A percentile compares a stretch with the other conserved stretches of the same genome.
Evolutionary conservation across 2,113 vertebrate species (phyloP).

Genomic region (Hiodon alosoides): DNA sequence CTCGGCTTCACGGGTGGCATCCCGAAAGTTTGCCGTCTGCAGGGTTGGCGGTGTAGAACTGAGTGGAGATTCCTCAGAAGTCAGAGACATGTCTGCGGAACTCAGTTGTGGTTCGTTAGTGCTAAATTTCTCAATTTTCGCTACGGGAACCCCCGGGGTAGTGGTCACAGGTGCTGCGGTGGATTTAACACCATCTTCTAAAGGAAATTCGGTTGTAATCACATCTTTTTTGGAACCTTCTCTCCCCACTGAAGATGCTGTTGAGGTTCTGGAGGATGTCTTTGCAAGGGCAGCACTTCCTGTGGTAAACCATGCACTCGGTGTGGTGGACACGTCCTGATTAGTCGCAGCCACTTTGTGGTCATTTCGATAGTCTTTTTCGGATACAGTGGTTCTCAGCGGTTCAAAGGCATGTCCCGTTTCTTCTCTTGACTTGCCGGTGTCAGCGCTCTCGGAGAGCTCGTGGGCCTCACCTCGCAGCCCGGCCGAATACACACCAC

Average conservation of each 20-base stretch:
- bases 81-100: slow-evolving; percentile 23
- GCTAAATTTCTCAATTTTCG: slow-evolving; percentile 32
- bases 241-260: slow-evolving; percentile 23
- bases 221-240: slow-evolving; percentile 27
- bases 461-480: slow-evolving; percentile 15
- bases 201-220: slow-evolving; percentile 20
- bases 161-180: slow-evolving; percentile 41
- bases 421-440: slow-evolving; percentile 53
- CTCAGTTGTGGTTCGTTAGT: not conserved
- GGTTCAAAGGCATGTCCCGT: slow-evolving; percentile 37
- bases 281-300: slow-evolving; percentile 25
- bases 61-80: slow-evolving; percentile 17
- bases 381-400: slow-evolving; percentile 20
- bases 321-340: slow-evolving; percentile 15
- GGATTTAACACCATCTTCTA: slow-evolving; percentile 12
- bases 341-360: not conserved
- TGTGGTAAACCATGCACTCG: slow-evolving; percentile 21
- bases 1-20: slow-evolving; percentile 40
- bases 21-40: slow-evolving; percentile 11
- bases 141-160: slow-evolving; percentile 45
- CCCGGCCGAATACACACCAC: slow-evolving; percentile 9
- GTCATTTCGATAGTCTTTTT: slow-evolving; percentile 20
- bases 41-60: slow-evolving; percentile 32
- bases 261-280: slow-evolving; percentile 37
- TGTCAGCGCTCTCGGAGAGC: slow-evolving; percentile 20